Percentiles rank a stretch among this genome's conserved stretches.
Conservation (phyloP, 1,140 invertebrate genomes). For the Rhagoletis pomonella region DNA sequence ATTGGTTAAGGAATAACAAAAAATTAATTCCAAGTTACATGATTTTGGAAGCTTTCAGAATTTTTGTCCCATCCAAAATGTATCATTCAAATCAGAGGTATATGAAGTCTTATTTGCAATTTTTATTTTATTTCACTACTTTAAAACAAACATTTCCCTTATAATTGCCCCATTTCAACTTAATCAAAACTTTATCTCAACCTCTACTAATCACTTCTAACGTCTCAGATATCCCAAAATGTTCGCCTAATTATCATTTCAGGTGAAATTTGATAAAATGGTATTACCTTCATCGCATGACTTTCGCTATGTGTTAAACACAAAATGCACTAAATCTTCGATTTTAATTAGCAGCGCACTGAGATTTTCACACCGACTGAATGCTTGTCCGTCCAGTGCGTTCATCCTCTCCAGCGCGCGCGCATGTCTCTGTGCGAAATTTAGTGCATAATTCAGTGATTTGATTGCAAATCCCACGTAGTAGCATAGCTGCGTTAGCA, state of each 20-base stretch:
- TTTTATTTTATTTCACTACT: no score
- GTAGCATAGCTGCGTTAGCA: background rate
- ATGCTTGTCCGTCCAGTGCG: background rate
- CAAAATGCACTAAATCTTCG: slow-evolving; percentile 34
- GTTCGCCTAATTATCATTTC: slow-evolving; percentile 24
- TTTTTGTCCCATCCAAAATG: background rate
- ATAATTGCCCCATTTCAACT: no score
- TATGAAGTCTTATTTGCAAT: no score
- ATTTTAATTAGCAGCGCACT: slow-evolving; percentile 21
- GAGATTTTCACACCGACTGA: background rate
- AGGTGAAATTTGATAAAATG: background rate
- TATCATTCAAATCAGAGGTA: no score
- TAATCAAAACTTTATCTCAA: background rate
- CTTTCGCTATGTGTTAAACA: slow-evolving; percentile 15
- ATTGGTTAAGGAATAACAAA: no score
- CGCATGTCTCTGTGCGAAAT: background rate
- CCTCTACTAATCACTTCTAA: slow-evolving; percentile 3
- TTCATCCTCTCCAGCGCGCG: background rate
- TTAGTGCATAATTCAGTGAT: slow-evolving; percentile 39
- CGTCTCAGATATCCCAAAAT: background rate
- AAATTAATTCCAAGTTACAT: no score
- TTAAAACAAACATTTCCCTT: no score
- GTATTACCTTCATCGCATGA: background rate
- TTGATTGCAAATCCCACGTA: slow-evolving; percentile 32
- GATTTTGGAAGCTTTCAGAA: no score